Conservation (phyloP, 2,888 invertebrate genomes). For the Sinotaia quadrata region DNA sequence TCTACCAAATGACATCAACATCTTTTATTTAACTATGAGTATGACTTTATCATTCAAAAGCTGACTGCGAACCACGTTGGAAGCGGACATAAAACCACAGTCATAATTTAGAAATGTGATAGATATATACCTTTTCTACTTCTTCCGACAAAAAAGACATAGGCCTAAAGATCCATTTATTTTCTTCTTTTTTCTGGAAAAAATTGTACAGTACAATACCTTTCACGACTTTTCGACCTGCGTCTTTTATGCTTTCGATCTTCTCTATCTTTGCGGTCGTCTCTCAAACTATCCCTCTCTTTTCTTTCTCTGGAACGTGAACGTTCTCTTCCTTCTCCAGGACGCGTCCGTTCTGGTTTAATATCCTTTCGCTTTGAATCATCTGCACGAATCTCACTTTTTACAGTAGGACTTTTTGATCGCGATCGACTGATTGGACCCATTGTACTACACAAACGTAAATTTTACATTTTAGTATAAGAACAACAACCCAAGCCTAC, state of each 20-base stretch:
- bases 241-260: slow-evolving; percentile 48
- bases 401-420: slow-evolving; percentile 36
- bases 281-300: slow-evolving; percentile 18
- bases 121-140: neutral
- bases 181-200: too few relatives aligned
- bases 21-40: too few relatives aligned
- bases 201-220: slow-evolving; percentile 29
- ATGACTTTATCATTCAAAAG: too few relatives aligned
- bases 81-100: too few relatives aligned
- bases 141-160: neutral
- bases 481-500: too few relatives aligned
- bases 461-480: too few relatives aligned
- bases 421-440: slow-evolving; percentile 33
- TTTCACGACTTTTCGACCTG: slow-evolving; percentile 46
- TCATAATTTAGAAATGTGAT: neutral
- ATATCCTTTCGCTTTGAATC: slow-evolving; percentile 22
- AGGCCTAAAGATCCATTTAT: too few relatives aligned
- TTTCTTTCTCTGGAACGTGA: slow-evolving; percentile 40
- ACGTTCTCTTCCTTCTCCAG: slow-evolving; percentile 33
- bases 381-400: slow-evolving; percentile 26
- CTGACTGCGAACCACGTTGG: too few relatives aligned
- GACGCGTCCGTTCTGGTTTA: slow-evolving; percentile 24
- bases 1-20: too few relatives aligned
- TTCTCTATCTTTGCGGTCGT: slow-evolving; percentile 41
- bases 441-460: too few relatives aligned